These are phyloP conservation scores for Neodiprion lecontei DNA, from an alignment of 1,140 invertebrate genomes.

Conservation along the genomic window DNA sequence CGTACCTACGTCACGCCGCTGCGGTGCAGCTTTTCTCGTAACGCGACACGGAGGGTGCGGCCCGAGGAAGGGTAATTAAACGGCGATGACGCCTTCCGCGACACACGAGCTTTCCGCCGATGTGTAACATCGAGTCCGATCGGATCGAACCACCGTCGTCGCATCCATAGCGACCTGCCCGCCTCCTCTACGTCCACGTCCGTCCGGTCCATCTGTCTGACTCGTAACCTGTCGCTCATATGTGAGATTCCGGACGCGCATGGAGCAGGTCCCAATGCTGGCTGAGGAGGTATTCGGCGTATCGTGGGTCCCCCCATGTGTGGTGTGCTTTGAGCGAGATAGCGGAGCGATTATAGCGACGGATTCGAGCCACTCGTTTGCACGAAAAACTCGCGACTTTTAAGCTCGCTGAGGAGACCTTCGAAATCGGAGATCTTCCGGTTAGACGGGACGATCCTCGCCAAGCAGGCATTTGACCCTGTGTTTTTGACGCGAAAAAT, in stretches of 20 bases:
- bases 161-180: too few relatives aligned
- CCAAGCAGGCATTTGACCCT: too few relatives aligned
- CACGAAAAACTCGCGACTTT: not conserved
- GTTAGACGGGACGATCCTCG: too few relatives aligned
- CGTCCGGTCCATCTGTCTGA: slow-evolving; percentile 1
- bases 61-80: too few relatives aligned
- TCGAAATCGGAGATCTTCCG: not conserved
- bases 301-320: slow-evolving; percentile 25
- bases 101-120: too few relatives aligned
- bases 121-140: too few relatives aligned
- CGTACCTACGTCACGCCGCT: too few relatives aligned
- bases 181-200: not conserved
- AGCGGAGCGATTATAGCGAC: not conserved
- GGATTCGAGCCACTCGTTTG: not conserved
- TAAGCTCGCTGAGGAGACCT: not conserved
- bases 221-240: slow-evolving; percentile 40
- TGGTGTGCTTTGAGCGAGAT: slow-evolving; percentile 13
- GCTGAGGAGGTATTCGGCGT: slow-evolving; percentile 37
- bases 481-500: too few relatives aligned
- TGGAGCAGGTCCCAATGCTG: slow-evolving; percentile 38
- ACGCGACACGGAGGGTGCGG: too few relatives aligned
- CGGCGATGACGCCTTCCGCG: not conserved
- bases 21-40: too few relatives aligned
- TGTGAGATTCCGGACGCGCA: slow-evolving; percentile 39
- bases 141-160: too few relatives aligned